Evolutionary conservation across 2,888 invertebrate genomes (phyloP).

Genomic region (Eugnorisma glareosa): DNA sequence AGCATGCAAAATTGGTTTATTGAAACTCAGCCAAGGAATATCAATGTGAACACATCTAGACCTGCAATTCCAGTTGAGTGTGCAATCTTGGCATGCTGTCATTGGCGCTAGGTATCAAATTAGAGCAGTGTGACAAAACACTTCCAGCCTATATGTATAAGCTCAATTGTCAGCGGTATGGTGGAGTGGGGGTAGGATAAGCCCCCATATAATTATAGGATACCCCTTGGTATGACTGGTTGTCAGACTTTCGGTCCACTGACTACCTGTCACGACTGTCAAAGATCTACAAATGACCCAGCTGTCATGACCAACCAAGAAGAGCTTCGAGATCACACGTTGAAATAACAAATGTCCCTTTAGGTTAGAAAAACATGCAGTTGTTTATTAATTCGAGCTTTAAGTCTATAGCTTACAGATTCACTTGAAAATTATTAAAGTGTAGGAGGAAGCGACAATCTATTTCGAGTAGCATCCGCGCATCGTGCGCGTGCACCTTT

Average conservation of each 20-base stretch:
- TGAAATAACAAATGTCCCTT: background rate
- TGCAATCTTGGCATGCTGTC: conserved; percentile 27
- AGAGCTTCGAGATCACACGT: background rate
- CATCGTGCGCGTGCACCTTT: conserved; percentile 50
- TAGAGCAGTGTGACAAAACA: background rate
- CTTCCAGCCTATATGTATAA: background rate
- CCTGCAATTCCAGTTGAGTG: conserved; percentile 35
- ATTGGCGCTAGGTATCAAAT: conserved; percentile 20
- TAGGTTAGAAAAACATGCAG: background rate
- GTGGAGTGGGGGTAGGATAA: background rate
- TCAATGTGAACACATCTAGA: conserved; percentile 10
- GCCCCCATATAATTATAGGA: no score
- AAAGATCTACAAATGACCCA: no score
- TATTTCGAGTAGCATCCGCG: conserved; percentile 70
- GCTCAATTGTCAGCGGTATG: background rate
- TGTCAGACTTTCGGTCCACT: no score
- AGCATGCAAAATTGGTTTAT: conserved; percentile 24
- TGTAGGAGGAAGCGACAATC: conserved; percentile 69
- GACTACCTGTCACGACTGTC: no score
- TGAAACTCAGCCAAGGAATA: conserved; percentile 34
- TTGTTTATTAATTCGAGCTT: background rate
- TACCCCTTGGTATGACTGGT: no score
- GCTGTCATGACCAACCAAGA: no score
- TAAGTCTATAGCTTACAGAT: conserved; percentile 16
- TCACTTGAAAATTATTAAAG: conserved; percentile 30